Percentiles rank a stretch among this genome's conserved stretches.
Conservation (phyloP, 2,113 vertebrate genomes). For the Rhinopithecus roxellana region DNA sequence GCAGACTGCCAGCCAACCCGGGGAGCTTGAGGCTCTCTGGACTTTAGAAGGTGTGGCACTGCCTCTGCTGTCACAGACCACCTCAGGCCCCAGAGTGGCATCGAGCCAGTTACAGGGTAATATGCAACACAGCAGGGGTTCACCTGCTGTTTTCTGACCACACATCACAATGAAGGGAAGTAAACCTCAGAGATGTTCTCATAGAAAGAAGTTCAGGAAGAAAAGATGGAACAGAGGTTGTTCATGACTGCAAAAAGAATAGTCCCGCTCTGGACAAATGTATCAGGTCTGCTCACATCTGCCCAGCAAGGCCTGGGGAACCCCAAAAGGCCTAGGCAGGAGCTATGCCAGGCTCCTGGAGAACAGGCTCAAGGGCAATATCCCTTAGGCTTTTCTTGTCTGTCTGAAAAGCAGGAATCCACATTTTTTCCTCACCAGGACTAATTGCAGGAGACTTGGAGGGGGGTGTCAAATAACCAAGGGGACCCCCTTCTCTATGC, state of each 20-base stretch:
- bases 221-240: background rate
- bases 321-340: background rate
- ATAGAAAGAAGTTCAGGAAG: background rate
- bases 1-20: background rate
- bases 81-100: background rate
- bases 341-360: background rate
- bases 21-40: background rate
- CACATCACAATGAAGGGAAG: background rate
- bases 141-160: background rate
- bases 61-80: background rate
- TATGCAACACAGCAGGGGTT: background rate
- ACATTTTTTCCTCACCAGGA: no score
- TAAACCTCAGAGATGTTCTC: background rate
- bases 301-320: no score
- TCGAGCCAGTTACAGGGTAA: background rate
- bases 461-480: background rate
- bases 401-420: background rate
- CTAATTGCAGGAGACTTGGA: background rate
- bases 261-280: background rate
- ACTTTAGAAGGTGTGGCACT: background rate
- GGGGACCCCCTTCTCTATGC: accelerated
- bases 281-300: background rate
- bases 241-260: background rate
- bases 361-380: background rate
- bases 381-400: background rate